A percentile compares a stretch with the other conserved stretches of the same genome.
These are phyloP conservation scores for Himalopsyche phryganea DNA, from an alignment of 1,140 invertebrate genomes.

Conservation along the genomic window DNA sequence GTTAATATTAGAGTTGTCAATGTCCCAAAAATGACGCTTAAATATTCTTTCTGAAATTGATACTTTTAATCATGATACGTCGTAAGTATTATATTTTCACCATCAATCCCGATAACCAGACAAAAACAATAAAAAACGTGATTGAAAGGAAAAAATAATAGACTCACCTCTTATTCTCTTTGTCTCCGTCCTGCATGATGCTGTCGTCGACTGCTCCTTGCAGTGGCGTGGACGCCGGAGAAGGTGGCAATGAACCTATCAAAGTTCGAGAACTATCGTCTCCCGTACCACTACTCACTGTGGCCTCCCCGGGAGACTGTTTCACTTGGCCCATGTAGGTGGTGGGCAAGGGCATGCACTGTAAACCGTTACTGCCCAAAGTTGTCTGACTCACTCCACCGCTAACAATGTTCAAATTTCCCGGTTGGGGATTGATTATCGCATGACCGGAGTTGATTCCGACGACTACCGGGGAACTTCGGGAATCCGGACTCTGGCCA, in stretches of 20 bases:
- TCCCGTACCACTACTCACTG: neutral
- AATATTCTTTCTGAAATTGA: no score
- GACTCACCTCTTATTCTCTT: constrained; percentile 29
- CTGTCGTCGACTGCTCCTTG: constrained; percentile 25
- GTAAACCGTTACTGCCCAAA: constrained; percentile 1
- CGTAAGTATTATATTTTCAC: no score
- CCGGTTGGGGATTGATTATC: constrained; percentile 20
- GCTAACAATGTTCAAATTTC: constrained; percentile 13
- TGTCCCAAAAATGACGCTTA: no score
- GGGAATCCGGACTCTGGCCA: constrained; percentile 23
- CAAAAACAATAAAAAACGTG: no score
- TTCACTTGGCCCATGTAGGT: constrained; percentile 37
- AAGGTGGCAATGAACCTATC: neutral
- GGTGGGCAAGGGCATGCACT: constrained; percentile 33
- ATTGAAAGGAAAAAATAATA: neutral
- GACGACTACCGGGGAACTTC: constrained; percentile 26
- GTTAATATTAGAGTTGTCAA: no score
- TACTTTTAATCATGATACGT: no score
- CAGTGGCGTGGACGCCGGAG: constrained; percentile 17
- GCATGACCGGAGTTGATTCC: constrained; percentile 28
- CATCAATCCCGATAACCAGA: no score
- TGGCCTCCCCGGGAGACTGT: constrained; percentile 20
- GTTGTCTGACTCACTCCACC: neutral
- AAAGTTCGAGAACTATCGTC: no score
- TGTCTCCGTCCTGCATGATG: constrained; percentile 39